Conservation (phyloP, 2,888 invertebrate species). For the Hyposoter didymator region DNA sequence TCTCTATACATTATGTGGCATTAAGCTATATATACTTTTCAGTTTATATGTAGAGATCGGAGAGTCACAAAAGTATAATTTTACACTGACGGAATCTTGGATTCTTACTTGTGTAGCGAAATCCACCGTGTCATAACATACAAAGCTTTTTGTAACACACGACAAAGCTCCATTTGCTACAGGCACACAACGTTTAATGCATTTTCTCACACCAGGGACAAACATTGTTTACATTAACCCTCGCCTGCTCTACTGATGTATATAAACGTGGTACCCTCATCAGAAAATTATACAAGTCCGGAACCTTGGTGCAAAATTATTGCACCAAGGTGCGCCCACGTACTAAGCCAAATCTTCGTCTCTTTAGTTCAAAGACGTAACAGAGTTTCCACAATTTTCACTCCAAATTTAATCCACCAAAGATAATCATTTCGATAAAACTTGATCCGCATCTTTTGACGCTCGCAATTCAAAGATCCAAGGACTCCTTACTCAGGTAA, state of each 20-base stretch:
- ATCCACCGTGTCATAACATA: background rate
- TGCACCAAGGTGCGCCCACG: conserved; percentile 28
- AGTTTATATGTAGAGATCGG: conserved; percentile 2
- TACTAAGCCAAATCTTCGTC: conserved; percentile 20
- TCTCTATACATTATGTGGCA: background rate
- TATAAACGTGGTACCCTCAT: conserved; percentile 1
- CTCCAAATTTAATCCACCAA: background rate
- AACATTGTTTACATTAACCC: conserved; percentile 49
- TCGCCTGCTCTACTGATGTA: conserved; percentile 5
- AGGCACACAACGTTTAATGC: conserved; percentile 9
- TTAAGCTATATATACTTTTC: conserved; percentile 12
- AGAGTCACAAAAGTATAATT: conserved; percentile 35
- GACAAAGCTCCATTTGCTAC: conserved; percentile 22
- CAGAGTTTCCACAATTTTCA: background rate
- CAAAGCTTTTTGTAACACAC: background rate
- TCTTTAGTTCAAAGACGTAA: background rate
- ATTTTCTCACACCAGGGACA: conserved; percentile 26
- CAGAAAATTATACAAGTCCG: conserved; percentile 20
- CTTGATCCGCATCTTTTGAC: too few species aligned
- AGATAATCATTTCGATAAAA: too few species aligned
- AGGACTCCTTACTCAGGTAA: too few species aligned
- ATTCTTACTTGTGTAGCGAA: conserved; percentile 16
- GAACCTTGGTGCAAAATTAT: conserved; percentile 33
- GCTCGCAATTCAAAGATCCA: too few species aligned
- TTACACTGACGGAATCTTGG: conserved; percentile 11